Evolutionary conservation across 2,113 vertebrate genomes (phyloP).

Genomic region (Zosterops japonicus): DNA sequence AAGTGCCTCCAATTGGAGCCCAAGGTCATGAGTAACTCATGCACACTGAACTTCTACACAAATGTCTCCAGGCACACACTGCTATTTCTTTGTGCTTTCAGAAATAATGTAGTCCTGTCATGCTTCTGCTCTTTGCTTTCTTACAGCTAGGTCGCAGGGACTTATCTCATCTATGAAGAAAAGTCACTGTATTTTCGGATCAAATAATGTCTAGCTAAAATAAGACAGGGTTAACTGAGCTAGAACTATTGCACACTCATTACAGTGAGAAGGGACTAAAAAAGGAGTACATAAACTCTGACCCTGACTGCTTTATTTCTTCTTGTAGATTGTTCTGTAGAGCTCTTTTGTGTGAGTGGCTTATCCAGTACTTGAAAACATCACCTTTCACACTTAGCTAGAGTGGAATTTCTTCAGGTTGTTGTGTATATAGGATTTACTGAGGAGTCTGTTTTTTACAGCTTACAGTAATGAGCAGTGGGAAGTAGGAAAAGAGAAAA

Average conservation of each 20-base stretch:
- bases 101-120: not conserved
- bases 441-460: not conserved
- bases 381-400: not conserved
- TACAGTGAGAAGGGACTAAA: not conserved
- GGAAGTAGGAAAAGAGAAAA: not conserved
- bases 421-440: not conserved
- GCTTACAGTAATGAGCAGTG: not conserved
- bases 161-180: not conserved
- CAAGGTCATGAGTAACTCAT: not conserved
- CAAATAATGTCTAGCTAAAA: slow-evolving; percentile 10
- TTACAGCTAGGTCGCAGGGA: not conserved
- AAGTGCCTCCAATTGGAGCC: not conserved
- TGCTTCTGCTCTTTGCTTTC: not conserved
- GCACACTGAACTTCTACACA: not conserved
- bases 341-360: not conserved
- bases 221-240: not conserved
- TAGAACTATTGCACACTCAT: not conserved
- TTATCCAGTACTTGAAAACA: not conserved
- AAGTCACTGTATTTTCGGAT: not conserved
- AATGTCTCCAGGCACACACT: not conserved
- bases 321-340: not conserved
- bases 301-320: not conserved
- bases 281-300: not conserved
- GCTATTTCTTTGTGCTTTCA: not conserved
- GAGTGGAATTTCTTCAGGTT: not conserved